phyloP scores from a whole-genome alignment of 2,797 vertebrate genomes.

The Phalanger gymnotis region DNA sequence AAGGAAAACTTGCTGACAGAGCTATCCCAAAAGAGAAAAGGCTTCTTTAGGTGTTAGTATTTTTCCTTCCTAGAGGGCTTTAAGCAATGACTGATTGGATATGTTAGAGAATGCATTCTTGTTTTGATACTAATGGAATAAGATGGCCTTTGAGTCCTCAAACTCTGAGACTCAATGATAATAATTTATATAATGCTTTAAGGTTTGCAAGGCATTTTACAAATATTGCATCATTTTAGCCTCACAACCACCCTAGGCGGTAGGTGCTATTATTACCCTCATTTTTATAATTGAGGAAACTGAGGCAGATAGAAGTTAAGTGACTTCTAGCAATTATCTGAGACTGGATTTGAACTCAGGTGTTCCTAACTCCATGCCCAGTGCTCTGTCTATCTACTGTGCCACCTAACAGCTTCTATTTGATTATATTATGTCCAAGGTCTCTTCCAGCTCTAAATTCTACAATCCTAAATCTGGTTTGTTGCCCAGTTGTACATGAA shows the following conservation, averaged over 20 bases:
- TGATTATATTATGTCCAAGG: not conserved
- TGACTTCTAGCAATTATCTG: not conserved
- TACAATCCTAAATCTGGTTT: not conserved
- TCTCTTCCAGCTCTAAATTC: not conserved
- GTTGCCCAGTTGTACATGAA: not conserved
- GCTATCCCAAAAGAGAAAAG: not conserved
- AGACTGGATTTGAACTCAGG: not conserved
- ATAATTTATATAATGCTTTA: not conserved
- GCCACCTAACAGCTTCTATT: not conserved
- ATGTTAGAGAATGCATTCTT: not conserved
- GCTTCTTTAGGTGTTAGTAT: not conserved
- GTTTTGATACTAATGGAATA: not conserved
- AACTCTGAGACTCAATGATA: not conserved
- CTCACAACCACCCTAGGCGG: not conserved
- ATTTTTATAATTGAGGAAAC: not conserved
- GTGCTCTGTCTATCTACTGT: not conserved
- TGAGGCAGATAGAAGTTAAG: not conserved
- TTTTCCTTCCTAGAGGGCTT: not conserved
- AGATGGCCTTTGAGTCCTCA: not conserved
- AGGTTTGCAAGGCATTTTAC: not conserved
- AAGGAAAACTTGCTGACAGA: not conserved
- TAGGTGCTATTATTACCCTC: not conserved
- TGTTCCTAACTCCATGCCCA: not conserved
- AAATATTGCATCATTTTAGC: not conserved
- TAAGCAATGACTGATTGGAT: not conserved